Evolutionary conservation across 2,888 invertebrate species (phyloP).

Genomic region (Catocala fraxini): DNA sequence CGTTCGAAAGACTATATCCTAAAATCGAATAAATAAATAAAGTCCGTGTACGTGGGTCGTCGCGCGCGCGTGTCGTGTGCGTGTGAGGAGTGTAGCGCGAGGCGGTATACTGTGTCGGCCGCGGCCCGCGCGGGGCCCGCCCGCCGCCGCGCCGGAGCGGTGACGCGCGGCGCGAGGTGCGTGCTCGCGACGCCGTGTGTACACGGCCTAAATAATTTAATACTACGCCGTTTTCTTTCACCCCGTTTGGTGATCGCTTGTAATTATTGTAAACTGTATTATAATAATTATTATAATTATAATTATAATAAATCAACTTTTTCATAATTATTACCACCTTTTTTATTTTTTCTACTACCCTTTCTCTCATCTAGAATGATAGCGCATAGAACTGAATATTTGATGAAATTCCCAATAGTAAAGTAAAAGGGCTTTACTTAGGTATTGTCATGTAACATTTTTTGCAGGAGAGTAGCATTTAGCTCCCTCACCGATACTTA

Average conservation of each 20-base stretch:
- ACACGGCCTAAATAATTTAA: conserved; percentile 81
- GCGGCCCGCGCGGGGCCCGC: conserved; percentile 22
- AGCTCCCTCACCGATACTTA: too few species aligned
- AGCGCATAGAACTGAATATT: too few species aligned
- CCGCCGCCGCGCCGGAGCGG: conserved; percentile 18
- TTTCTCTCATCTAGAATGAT: background rate
- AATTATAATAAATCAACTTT: conserved; percentile 88
- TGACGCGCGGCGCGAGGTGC: conserved; percentile 50
- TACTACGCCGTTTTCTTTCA: conserved; percentile 87
- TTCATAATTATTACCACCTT: conserved; percentile 85
- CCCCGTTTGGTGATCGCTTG: conserved; percentile 88
- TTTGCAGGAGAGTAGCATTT: too few species aligned
- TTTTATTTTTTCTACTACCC: conserved; percentile 64
- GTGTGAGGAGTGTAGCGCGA: conserved; percentile 37
- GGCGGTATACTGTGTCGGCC: conserved; percentile 24
- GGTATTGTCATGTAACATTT: too few species aligned
- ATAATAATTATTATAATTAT: conserved; percentile 87
- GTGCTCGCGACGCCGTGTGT: conserved; percentile 61
- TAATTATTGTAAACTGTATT: conserved; percentile 88
- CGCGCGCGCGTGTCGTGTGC: conserved; percentile 49
- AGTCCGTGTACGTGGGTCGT: conserved; percentile 59
- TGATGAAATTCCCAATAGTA: too few species aligned
- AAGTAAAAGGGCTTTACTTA: too few species aligned
- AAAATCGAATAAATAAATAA: conserved; percentile 73
- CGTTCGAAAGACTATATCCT: conserved; percentile 88